Evolutionary conservation across 2,113 vertebrate species (phyloP).

Genomic region (Thomomys bottae): DNA sequence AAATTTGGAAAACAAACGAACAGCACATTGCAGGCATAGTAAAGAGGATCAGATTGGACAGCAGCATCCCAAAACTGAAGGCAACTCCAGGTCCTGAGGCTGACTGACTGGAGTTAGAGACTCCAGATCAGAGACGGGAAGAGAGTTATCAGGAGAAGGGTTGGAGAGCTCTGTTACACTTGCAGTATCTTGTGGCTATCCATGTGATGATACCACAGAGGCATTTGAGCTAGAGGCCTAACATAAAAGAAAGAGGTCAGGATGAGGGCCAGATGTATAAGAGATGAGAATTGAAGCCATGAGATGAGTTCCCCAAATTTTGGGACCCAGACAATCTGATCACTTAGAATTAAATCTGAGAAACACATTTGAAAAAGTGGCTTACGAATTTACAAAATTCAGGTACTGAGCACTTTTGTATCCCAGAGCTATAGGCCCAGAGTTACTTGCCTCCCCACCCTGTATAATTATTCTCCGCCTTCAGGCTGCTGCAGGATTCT

Average conservation of each 20-base stretch:
- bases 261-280: not conserved
- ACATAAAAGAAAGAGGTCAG: not conserved
- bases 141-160: not conserved
- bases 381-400: slow-evolving; percentile 27
- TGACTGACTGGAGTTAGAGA: no score
- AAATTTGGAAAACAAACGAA: not conserved
- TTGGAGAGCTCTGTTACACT: not conserved
- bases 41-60: not conserved
- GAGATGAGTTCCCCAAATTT: not conserved
- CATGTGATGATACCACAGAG: not conserved
- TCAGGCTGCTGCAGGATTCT: not conserved
- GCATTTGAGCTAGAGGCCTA: not conserved
- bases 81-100: not conserved
- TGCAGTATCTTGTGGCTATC: no score
- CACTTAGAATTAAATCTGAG: not conserved
- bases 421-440: not conserved
- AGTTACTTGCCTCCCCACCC: not conserved
- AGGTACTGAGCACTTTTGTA: not conserved
- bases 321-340: not conserved
- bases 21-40: not conserved
- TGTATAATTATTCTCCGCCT: not conserved
- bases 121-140: not conserved
- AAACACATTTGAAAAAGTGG: not conserved
- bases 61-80: not conserved
- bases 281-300: not conserved